phyloP scores from a whole-genome alignment of 2,888 invertebrate species.

The Itoplectis maculator region DNA sequence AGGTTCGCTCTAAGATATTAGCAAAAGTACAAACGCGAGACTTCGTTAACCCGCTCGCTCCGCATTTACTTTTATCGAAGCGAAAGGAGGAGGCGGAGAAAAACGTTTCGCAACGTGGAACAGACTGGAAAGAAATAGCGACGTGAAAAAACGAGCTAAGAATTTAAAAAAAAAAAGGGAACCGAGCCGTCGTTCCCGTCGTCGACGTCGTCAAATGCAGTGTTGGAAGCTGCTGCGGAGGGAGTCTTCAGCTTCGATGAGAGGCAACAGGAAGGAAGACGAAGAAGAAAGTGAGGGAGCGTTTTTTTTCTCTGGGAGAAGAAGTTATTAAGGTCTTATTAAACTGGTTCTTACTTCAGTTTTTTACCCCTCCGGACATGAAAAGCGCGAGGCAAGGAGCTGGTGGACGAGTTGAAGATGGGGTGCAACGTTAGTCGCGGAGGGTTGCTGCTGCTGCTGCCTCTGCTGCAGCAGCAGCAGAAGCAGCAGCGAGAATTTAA shows the following conservation, averaged over 20 bases:
- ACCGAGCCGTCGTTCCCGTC: constrained; percentile 51
- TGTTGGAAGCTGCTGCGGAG: neutral
- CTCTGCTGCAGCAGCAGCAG: too few relatives aligned
- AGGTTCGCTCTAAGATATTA: constrained; percentile 35
- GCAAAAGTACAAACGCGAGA: constrained; percentile 42
- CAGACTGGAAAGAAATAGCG: constrained; percentile 16
- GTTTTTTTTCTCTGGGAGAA: constrained; percentile 68
- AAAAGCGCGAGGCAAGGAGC: constrained; percentile 57
- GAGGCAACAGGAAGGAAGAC: constrained; percentile 36
- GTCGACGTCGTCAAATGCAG: constrained; percentile 49
- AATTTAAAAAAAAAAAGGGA: constrained; percentile 45
- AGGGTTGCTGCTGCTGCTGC: neutral
- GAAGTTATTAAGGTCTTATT: constrained; percentile 81
- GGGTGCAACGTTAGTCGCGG: neutral
- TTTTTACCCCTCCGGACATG: constrained; percentile 59
- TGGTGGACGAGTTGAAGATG: constrained; percentile 56
- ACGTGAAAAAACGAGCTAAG: constrained; percentile 37
- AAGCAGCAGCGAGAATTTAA: constrained; percentile 53
- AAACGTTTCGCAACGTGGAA: neutral
- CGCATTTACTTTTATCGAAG: constrained; percentile 52
- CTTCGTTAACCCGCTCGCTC: constrained; percentile 50
- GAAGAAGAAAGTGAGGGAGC: constrained; percentile 59
- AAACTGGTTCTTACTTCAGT: constrained; percentile 76
- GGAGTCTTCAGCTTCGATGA: neutral
- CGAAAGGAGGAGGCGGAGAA: neutral